These are phyloP conservation scores for Xiphophorus couchianus DNA, from an alignment of 2,113 vertebrate genomes.

Conservation along the genomic window DNA sequence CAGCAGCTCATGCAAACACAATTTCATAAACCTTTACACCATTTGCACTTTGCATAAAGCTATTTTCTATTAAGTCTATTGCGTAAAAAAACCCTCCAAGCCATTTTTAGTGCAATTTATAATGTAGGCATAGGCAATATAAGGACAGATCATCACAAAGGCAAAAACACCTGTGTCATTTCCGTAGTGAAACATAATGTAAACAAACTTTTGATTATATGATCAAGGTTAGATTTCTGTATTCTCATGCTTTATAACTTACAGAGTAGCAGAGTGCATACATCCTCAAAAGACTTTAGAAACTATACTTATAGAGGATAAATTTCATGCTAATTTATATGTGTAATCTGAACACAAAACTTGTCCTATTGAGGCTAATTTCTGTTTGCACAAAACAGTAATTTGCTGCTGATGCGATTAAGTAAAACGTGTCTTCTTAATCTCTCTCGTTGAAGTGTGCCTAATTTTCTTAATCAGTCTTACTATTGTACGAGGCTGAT, in stretches of 20 bases:
- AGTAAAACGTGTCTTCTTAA: conserved; percentile 51
- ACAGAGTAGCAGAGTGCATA: conserved; percentile 2
- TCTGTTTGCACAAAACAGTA: conserved; percentile 34
- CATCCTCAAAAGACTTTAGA: conserved; percentile 24
- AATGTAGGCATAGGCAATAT: too few relatives aligned
- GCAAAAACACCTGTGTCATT: too few relatives aligned
- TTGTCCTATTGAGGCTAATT: conserved; percentile 19
- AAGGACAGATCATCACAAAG: too few relatives aligned
- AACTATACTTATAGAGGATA: conserved; percentile 39
- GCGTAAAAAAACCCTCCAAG: too few relatives aligned
- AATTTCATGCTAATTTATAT: conserved; percentile 31
- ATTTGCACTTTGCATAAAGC: too few relatives aligned
- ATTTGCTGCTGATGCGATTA: conserved; percentile 51
- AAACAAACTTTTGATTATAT: too few relatives aligned
- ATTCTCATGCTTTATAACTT: not conserved
- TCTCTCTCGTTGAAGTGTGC: conserved; percentile 52
- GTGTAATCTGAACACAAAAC: conserved; percentile 37
- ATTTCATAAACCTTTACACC: too few relatives aligned
- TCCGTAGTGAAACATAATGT: too few relatives aligned
- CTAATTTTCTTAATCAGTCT: conserved; percentile 63
- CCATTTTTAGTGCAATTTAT: too few relatives aligned
- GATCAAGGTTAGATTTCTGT: too few relatives aligned
- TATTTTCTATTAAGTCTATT: too few relatives aligned
- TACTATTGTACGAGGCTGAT: conserved; percentile 49
- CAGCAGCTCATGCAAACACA: too few relatives aligned